phyloP scores from a whole-genome alignment of 1,140 invertebrate genomes.

The Apocrypta bakeri region DNA sequence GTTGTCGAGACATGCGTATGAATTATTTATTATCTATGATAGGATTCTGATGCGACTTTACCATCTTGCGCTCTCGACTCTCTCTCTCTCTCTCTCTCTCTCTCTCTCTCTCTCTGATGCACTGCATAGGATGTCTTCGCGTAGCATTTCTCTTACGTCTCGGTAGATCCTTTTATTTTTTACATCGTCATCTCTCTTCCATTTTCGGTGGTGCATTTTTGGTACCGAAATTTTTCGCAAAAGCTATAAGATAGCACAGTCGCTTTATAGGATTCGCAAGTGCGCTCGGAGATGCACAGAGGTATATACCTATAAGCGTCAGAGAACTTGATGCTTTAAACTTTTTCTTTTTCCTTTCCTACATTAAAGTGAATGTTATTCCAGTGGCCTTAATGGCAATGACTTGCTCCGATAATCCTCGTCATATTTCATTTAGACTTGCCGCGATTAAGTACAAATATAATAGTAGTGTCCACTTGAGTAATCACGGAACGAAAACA shows the following conservation, averaged over 20 bases:
- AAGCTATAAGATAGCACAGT: neutral
- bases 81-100: too few species aligned
- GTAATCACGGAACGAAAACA: neutral
- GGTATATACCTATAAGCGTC: too few species aligned
- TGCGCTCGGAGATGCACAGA: neutral
- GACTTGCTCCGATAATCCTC: too few species aligned
- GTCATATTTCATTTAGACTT: too few species aligned
- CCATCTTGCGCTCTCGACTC: constrained; percentile 57
- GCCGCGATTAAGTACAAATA: neutral
- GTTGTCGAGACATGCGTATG: constrained; percentile 59
- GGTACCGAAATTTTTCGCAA: neutral
- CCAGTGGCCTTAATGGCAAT: neutral
- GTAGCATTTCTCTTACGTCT: constrained; percentile 31
- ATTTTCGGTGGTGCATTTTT: constrained; percentile 52
- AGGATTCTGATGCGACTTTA: constrained; percentile 65
- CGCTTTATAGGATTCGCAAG: constrained; percentile 13
- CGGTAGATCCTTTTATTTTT: constrained; percentile 1
- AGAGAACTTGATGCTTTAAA: constrained; percentile 5
- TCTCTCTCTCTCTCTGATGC: too few species aligned
- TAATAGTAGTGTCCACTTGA: neutral
- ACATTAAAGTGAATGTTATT: neutral
- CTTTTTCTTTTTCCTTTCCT: constrained; percentile 8
- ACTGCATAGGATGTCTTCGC: constrained; percentile 54
- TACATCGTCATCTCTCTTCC: constrained; percentile 10
- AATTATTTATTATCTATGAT: constrained; percentile 71